Conservation (phyloP, 2,113 vertebrate species). For the Austrofundulus limnaeus region DNA sequence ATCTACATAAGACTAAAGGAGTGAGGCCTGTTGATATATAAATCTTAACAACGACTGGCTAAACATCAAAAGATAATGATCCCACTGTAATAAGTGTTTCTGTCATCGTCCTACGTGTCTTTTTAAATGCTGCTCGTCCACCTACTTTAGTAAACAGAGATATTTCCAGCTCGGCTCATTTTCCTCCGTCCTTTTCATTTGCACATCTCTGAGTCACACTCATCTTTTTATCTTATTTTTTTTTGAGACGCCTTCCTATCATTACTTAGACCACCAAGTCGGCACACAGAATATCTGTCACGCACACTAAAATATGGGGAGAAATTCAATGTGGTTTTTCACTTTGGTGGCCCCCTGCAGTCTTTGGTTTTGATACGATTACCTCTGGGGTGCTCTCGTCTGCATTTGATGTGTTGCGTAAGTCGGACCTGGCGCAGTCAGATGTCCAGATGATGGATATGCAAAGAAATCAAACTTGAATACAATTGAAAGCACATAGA, state of each 20-base stretch:
- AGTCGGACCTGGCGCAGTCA: slow-evolving; percentile 56
- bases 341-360: slow-evolving; percentile 48
- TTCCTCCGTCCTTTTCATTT: slow-evolving; percentile 26
- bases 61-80: slow-evolving; percentile 41
- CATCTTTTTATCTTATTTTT: slow-evolving; percentile 30
- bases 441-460: slow-evolving; percentile 61
- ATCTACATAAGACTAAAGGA: neutral
- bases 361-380: slow-evolving; percentile 53
- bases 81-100: slow-evolving; percentile 28
- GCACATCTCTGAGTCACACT: slow-evolving; percentile 49
- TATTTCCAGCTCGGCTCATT: slow-evolving; percentile 50
- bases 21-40: slow-evolving; percentile 10
- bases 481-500: slow-evolving; percentile 40
- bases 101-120: slow-evolving; percentile 48
- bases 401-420: slow-evolving; percentile 58
- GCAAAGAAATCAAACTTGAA: slow-evolving; percentile 60
- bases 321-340: slow-evolving; percentile 44
- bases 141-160: slow-evolving; percentile 53
- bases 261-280: slow-evolving; percentile 46
- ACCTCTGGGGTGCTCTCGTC: slow-evolving; percentile 43
- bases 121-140: slow-evolving; percentile 52
- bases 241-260: slow-evolving; percentile 20
- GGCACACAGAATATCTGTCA: slow-evolving; percentile 51
- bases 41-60: slow-evolving; percentile 25
- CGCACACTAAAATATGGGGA: slow-evolving; percentile 56